Evolutionary conservation across 2,888 invertebrate genomes (phyloP), one percentile per base, ranked within the genome.

Genomic region (Hydroisotoma schaefferi): DNA sequence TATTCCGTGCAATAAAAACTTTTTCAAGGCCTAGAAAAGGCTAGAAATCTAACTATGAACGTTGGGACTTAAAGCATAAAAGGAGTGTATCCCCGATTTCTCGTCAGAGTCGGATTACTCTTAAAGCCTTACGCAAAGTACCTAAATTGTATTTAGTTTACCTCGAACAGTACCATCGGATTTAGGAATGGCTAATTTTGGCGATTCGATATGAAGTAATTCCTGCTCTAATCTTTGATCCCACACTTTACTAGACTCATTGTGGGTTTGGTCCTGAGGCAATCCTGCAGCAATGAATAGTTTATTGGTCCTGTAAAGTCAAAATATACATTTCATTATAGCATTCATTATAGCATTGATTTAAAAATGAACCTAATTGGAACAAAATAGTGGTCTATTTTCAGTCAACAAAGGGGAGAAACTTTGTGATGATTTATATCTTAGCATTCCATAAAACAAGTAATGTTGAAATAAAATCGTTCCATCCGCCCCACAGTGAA

Each of bases 181-280:
- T 38, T 65, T 68, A 28, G 73, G 73, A 63, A 73, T 63, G 53
- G 58, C 65, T 52, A 72, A 58, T 66, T 71, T 69, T n/a, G 65
- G 65, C 43, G 38, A 52, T 40, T 57, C 51, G 51, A 65, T 61
- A 15, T 38, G 54, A 44, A 67, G 54, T 52, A 72, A 55, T 55
- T 67, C 69, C 23, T 70, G 49, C 40, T 70, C 69, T 43, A 71
- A 59, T 51, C 61, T 57, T 59, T 68, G 65, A 64, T 68, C 68
- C 67, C 67, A 69, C 22, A 65, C 33, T 51, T 56, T 55, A 44
- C 56, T 62, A 15, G 64, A 46, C 18, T 63, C 60, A 15, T 55
- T 55, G 2, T 61, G 52, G 38, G 59, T 52, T 57, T 62, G 61
- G 51, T 58, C 38, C 22, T 58, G 61, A 12, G 53, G 62, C 18